Evolutionary conservation across 2,888 invertebrate species (phyloP).

Genomic region (Bembecia ichneumoniformis): DNA sequence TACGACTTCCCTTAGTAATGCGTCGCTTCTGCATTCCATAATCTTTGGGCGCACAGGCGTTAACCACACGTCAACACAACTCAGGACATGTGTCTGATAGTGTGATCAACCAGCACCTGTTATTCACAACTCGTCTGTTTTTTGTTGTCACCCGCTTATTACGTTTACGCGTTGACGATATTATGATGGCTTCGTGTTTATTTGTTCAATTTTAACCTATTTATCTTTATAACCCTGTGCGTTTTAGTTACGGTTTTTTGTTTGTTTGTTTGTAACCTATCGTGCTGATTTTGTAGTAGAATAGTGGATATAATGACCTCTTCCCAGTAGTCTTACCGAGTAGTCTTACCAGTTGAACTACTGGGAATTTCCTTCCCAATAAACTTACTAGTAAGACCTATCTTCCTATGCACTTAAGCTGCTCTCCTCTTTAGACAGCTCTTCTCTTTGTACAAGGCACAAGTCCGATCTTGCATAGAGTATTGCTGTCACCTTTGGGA

Average conservation of each 20-base stretch:
- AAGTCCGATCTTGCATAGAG: too few species aligned
- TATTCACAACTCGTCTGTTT: slow-evolving; percentile 8
- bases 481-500: too few species aligned
- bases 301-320: neutral
- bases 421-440: too few species aligned
- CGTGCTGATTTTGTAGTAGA: neutral
- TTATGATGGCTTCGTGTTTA: slow-evolving; percentile 17
- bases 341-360: too few species aligned
- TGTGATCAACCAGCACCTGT: slow-evolving; percentile 28
- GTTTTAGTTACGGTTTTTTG: neutral
- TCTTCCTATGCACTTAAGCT: too few species aligned
- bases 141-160: neutral
- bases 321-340: too few species aligned
- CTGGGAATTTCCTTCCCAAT: too few species aligned
- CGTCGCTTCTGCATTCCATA: slow-evolving; percentile 1
- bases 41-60: slow-evolving; percentile 16
- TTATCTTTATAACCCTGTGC: neutral
- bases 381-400: too few species aligned
- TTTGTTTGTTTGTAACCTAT: neutral
- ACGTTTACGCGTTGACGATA: slow-evolving; percentile 6
- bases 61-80: slow-evolving; percentile 15
- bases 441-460: too few species aligned
- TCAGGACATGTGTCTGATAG: slow-evolving; percentile 19
- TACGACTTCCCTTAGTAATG: too few species aligned
- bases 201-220: too few species aligned